phyloP scores from a whole-genome alignment of 1,140 invertebrate genomes.

The Drosophila ohnishii region DNA sequence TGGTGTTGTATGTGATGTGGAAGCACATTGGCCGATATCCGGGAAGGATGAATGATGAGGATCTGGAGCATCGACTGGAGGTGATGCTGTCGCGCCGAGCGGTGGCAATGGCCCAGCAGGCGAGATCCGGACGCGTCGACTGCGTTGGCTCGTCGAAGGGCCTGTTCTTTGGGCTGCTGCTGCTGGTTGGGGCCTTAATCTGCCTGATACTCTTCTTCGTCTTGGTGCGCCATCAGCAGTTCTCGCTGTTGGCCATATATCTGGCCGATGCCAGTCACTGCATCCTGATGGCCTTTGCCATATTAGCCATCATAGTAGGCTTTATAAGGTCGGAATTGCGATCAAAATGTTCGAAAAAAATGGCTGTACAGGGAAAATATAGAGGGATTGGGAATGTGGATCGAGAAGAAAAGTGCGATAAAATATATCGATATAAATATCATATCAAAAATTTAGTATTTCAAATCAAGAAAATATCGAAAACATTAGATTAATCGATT shows the following conservation, averaged over 20 bases:
- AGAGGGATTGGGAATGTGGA: not conserved
- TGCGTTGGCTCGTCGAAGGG: conserved; percentile 96
- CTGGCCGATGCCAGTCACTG: conserved; percentile 95
- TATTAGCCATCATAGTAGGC: conserved; percentile 94
- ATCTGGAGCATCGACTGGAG: conserved; percentile 92
- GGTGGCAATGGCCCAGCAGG: conserved; percentile 91
- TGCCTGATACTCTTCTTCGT: conserved; percentile 97
- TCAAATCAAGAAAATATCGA: no score
- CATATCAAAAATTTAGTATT: no score
- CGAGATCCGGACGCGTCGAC: conserved; percentile 92
- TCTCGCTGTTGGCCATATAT: conserved; percentile 93
- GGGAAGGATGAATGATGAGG: conserved; percentile 91
- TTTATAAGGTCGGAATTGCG: conserved; percentile 88
- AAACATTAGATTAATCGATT: no score
- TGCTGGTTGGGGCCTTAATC: conserved; percentile 95
- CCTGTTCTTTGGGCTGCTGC: conserved; percentile 95
- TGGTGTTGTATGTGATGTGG: conserved; percentile 99
- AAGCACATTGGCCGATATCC: conserved; percentile 95
- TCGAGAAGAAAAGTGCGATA: not conserved
- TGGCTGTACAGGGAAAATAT: conserved; percentile 8
- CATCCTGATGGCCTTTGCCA: conserved; percentile 92
- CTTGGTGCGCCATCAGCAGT: conserved; percentile 91
- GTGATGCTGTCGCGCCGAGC: conserved; percentile 92
- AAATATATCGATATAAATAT: not conserved
- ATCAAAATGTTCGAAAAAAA: no score